Evolutionary conservation across 2,113 vertebrate species (phyloP), one percentile per base, ranked within the genome.

Genomic region (Carassius gibelio): DNA sequence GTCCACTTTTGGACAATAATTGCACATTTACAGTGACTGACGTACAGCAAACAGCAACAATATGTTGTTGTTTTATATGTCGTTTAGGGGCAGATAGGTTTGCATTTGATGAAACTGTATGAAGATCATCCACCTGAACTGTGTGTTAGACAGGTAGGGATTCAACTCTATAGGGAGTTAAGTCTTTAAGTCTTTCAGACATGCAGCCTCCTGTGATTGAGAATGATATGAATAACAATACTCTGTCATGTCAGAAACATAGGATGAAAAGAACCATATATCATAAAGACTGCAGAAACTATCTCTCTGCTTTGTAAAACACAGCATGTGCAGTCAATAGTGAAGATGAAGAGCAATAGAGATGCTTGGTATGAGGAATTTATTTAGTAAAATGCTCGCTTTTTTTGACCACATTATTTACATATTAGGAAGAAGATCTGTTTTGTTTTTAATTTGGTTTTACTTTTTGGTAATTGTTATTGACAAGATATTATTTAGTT

Each of bases 301-400:
- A 79, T 42, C 19, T 79, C 13, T 42, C 57, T 38, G 34, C 76
- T 50, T 17, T 69, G 17, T 17, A 21, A 68, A 69, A 52, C 42
- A 69, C 42, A 81, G 80, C 64, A 69, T n/a, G 62, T 55, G 62
- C 45, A 69, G 78, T 30, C 57, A 81, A 48, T 81, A 81, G 11
- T 3, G 5, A 48, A 81, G 80, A 81, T 81, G 45, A 69, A 81
- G 30, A 38, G 74, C 45, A 76, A 76, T 6, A 30, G 14, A 81
- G 38, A 66, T 79, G 77, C 45, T 21, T 61, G 57, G 21, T 61
- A 8, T 61, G 21, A 61, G 21, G 57, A 61, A n/a, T 61, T 8
- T 61, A n/a, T 7, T n/a, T 59, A 59, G 1, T 23, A 48, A 13
- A 74, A 74, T 74, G 21, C 1, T 21, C 10, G 0, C 17, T 30